Evolutionary conservation across 1,140 invertebrate genomes (phyloP).

Genomic region (Zelostemma sp.): DNA sequence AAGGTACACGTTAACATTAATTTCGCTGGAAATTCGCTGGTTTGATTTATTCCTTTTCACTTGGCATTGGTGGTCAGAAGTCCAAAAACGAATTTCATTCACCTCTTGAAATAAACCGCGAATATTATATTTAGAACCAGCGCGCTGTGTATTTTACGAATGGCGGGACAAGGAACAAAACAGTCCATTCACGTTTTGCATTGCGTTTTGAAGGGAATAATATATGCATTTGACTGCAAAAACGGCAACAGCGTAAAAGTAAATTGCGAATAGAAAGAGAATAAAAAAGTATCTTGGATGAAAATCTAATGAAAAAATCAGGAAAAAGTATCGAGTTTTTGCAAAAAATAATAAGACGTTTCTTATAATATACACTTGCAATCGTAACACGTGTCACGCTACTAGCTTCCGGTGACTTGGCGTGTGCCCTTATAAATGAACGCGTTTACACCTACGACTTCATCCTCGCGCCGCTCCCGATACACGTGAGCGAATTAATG

Average conservation of each 20-base stretch:
- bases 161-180: conserved; percentile 37
- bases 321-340: neutral
- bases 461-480: conserved; percentile 10
- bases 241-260: neutral
- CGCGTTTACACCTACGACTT: conserved; percentile 43
- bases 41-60: no score
- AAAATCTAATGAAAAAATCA: no score
- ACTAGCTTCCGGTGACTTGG: conserved; percentile 46
- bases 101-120: conserved; percentile 58
- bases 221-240: neutral
- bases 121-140: conserved; percentile 60
- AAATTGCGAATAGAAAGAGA: no score
- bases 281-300: no score
- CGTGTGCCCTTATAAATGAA: conserved; percentile 50
- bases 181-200: conserved; percentile 54
- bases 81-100: conserved; percentile 55
- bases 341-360: conserved; percentile 1
- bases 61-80: conserved; percentile 21
- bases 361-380: conserved; percentile 44
- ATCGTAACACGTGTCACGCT: conserved; percentile 44
- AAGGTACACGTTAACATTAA: no score
- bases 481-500: conserved; percentile 29
- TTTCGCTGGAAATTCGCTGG: no score
- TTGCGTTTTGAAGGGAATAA: conserved; percentile 10
- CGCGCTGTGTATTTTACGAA: conserved; percentile 44